phyloP scores from a whole-genome alignment of 2,888 invertebrate genomes.

The Megalurothrips usitatus region DNA sequence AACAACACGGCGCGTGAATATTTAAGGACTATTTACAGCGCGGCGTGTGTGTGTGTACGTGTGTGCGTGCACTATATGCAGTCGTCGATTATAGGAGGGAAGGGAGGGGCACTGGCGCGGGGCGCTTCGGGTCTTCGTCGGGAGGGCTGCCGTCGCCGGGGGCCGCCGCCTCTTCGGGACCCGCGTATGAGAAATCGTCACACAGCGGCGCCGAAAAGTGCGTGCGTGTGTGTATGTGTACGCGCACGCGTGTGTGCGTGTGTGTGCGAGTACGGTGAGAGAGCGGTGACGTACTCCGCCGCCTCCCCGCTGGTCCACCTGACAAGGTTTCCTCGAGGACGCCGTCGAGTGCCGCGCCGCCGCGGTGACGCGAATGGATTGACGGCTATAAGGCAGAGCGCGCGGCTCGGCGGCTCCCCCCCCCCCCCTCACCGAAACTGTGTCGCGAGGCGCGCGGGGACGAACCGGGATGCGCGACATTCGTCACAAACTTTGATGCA shows the following conservation, averaged over 20 bases:
- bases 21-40: neutral
- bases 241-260: neutral
- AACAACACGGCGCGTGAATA: neutral
- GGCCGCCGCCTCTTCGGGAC: too few relatives aligned
- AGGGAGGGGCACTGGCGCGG: neutral
- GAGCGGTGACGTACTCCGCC: neutral
- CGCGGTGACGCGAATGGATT: conserved; percentile 17
- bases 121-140: too few relatives aligned
- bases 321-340: neutral
- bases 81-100: neutral
- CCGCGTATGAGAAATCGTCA: too few relatives aligned
- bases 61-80: neutral
- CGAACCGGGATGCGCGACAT: neutral
- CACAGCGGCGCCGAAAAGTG: too few relatives aligned
- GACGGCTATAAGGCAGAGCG: conserved; percentile 5
- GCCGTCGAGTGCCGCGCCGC: neutral
- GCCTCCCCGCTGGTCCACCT: neutral
- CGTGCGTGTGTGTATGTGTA: too few relatives aligned
- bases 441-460: neutral
- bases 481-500: conserved; percentile 25
- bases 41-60: neutral
- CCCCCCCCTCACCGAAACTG: neutral
- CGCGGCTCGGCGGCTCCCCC: neutral
- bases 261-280: neutral
- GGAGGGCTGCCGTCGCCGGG: too few relatives aligned